Base-by-base conservation (phyloP, 1,140 invertebrate genomes). In the Leptopilina boulardi region DNA sequence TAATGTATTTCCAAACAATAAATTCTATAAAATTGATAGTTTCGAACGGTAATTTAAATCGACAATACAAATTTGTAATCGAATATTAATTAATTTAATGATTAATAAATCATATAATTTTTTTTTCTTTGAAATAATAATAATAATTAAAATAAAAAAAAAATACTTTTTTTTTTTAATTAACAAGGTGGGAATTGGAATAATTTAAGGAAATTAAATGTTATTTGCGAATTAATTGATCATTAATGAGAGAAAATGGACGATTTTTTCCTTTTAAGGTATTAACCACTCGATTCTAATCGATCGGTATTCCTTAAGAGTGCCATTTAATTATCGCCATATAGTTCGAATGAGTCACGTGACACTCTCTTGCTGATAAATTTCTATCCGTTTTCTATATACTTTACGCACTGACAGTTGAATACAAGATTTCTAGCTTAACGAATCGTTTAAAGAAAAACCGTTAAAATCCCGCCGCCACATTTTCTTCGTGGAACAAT, bases 281-380 rank as follows among this genome's bases (percentile, higher is more conserved):
- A 66, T 66, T 4, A 66, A 15, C 21, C 59, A 66, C 23, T 66
- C 59, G 26, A 30, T 34, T 66, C 59, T 30, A 66, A 66, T 66
- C 59, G 59, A 66, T 66, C 21, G 59, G 59, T 8, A 66, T 66
- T 13, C 59, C 59, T 66, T 34, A 66, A 66, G 23, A 30, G 59
- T 66, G 59, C 26, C 59, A 30, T 66, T 66, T 66, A 66, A 66
- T 66, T 66, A 66, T 30, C 59, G 59, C 59, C 59, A 66, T 66
- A 30, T 66, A 34, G 23, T 66, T 66, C 59, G 15, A 23, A 66
- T 23, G 23, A 66, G 59, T 66, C 59, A 66, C 26, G 26, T 66
- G 59, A 66, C 21, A 30, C 11, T 13, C 47, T 18, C 11, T 5
- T 0, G 26, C 13, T 4, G 34, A 34, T 34, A 38, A 38, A 66